A percentile compares a stretch with the other conserved stretches of the same genome.
phyloP scores from a whole-genome alignment of 2,888 invertebrate genomes.

The Punctoribates punctum region DNA sequence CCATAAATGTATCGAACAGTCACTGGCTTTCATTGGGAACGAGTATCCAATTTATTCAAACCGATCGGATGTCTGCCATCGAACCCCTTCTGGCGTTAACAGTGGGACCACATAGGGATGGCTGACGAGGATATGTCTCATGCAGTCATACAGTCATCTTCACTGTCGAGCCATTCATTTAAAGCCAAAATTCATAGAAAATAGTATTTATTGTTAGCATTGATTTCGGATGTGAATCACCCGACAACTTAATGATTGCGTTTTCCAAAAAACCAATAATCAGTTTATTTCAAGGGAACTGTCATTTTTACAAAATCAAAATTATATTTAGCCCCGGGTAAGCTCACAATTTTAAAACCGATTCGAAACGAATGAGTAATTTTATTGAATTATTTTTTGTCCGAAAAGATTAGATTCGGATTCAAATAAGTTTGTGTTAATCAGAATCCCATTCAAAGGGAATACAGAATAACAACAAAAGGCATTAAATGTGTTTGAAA shows the following conservation, averaged over 20 bases:
- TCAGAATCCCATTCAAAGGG: not conserved
- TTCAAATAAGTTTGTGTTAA: not conserved
- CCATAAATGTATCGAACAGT: too few relatives aligned
- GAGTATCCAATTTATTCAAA: conserved; percentile 35
- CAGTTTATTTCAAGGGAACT: not conserved
- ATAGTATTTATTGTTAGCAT: conserved; percentile 1
- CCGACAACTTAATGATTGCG: not conserved
- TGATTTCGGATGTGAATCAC: conserved; percentile 22
- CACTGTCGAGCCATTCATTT: not conserved
- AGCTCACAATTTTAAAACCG: too few relatives aligned
- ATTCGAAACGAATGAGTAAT: not conserved
- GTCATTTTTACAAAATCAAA: not conserved
- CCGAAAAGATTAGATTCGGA: not conserved
- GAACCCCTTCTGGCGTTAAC: conserved; percentile 32
- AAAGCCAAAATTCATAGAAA: not conserved
- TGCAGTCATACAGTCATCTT: not conserved
- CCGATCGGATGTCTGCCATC: conserved; percentile 28
- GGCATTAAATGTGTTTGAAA: conserved; percentile 15
- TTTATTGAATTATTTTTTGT: not conserved
- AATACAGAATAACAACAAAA: not conserved
- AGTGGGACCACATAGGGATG: conserved; percentile 33
- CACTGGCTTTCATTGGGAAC: not conserved
- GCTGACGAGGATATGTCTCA: conserved; percentile 18
- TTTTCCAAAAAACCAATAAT: conserved; percentile 2
- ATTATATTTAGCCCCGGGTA: conserved; percentile 5